Evolutionary conservation across 2,888 invertebrate species (phyloP), one percentile per base, ranked within the genome.

Genomic region (Deroplatys truncata): DNA sequence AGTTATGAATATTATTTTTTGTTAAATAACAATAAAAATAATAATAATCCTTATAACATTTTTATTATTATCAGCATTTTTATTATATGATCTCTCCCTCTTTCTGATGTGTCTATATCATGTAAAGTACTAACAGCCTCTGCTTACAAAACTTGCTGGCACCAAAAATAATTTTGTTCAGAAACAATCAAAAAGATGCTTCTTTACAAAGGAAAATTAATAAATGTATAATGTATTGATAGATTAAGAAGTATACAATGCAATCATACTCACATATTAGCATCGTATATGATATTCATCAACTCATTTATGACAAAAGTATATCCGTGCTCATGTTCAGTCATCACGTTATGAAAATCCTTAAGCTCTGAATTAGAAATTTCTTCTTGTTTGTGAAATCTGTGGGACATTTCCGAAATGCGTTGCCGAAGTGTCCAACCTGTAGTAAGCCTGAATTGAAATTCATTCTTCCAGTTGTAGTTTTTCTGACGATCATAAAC

Each of bases 221-320:
- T 43, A 43, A 43, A 43, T 43, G 0, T 43, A 43, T 13, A 2
- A 43, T 43, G 13, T 43, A 43, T 2, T 43, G 43, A 56, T 72
- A 72, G 5, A 72, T 72, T 72, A 72, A 25, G 15, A 72, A 20
- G 1, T 20, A 72, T 72, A 72, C 5, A 16, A 2, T 20, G 20
- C 20, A 20, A 72, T 72, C 16, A 72, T 72, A 91, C 93, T 93
- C 91, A 93, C 93, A 89, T 84, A 84, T 91, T 89, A 84, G 92
- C 92, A 82, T 89, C 49, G 43, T 92, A 91, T 9, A 93, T 92
- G n/a, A 93, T 89, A 28, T 84, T 91, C 85, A 93, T 93, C 84
- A 95, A 92, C 91, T 94, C 93, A 88, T 93, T 92, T 7, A 94
- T 92, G 31, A 94, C 92, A 92, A 94, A 94, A 91, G 94, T 92